A percentile compares a stretch with the other conserved stretches of the same genome.
phyloP scores from a whole-genome alignment of 2,113 vertebrate genomes.

The Toxotes chatareus region DNA sequence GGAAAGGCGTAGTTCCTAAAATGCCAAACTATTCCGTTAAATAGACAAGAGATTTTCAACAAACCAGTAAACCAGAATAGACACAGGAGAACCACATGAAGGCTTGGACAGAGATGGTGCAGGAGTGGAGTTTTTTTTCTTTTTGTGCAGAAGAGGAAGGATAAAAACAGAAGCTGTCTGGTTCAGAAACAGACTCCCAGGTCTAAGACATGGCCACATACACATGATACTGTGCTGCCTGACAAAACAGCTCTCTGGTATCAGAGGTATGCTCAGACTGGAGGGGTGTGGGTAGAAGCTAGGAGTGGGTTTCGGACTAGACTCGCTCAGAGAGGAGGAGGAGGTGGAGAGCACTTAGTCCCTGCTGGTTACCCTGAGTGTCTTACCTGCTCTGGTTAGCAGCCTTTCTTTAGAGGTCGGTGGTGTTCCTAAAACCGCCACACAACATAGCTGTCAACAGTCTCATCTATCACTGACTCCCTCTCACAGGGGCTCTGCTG shows the following conservation, averaged over 20 bases:
- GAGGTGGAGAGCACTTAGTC: slow-evolving; percentile 23
- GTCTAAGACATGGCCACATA: neutral
- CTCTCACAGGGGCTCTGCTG: slow-evolving; percentile 16
- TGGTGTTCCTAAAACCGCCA: slow-evolving; percentile 82
- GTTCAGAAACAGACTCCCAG: slow-evolving; percentile 56
- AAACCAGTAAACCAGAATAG: slow-evolving; percentile 12
- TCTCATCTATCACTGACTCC: slow-evolving; percentile 48
- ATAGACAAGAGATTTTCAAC: neutral
- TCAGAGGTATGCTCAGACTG: neutral
- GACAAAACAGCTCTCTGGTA: slow-evolving; percentile 24
- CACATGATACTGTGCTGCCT: neutral
- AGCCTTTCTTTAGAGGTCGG: slow-evolving; percentile 74
- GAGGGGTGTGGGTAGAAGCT: slow-evolving; percentile 1
- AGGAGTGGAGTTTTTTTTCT: neutral
- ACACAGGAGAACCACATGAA: slow-evolving; percentile 46
- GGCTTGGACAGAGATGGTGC: slow-evolving; percentile 14
- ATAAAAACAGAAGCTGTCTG: slow-evolving; percentile 28
- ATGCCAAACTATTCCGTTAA: neutral
- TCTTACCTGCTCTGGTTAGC: slow-evolving; percentile 80
- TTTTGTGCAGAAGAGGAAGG: slow-evolving; percentile 6
- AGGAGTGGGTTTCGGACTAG: slow-evolving; percentile 50
- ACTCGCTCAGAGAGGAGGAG: slow-evolving; percentile 17
- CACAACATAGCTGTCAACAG: slow-evolving; percentile 74
- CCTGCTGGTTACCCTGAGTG: slow-evolving; percentile 33
- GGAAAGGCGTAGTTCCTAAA: slow-evolving; percentile 1